Percentiles rank a stretch among this genome's conserved stretches.
phyloP scores from a whole-genome alignment of 2,797 vertebrate genomes.

The Poeciliopsis turneri region DNA sequence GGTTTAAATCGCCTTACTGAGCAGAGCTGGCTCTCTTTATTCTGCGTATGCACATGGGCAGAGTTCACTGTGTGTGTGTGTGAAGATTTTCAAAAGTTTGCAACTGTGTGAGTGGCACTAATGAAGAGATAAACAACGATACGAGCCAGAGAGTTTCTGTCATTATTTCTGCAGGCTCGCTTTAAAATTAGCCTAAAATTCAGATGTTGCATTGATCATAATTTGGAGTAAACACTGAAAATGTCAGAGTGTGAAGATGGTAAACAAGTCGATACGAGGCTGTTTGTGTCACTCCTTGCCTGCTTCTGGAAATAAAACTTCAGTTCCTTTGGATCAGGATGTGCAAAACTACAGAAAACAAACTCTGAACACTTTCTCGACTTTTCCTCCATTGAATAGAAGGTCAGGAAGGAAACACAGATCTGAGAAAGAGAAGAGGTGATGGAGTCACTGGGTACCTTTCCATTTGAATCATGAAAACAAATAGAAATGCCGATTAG shows the following conservation, averaged over 20 bases:
- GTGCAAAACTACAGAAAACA: not conserved
- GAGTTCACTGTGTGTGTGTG: conserved; percentile 19
- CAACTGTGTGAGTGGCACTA: conserved; percentile 23
- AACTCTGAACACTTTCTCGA: not conserved
- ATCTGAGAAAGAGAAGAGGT: not conserved
- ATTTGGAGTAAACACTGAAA: conserved; percentile 23
- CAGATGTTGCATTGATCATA: conserved; percentile 7
- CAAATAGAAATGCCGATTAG: no score
- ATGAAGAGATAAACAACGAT: conserved; percentile 37
- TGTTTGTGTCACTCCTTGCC: conserved; percentile 11
- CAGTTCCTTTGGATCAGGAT: not conserved
- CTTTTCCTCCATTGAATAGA: not conserved
- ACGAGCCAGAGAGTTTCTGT: conserved; percentile 13
- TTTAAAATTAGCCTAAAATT: conserved; percentile 6
- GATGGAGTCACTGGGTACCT: not conserved
- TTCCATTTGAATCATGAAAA: no score
- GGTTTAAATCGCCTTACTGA: conserved; percentile 59
- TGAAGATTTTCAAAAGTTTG: conserved; percentile 22
- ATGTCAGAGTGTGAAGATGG: conserved; percentile 26
- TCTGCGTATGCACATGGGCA: conserved; percentile 32
- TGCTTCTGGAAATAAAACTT: conserved; percentile 2
- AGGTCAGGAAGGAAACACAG: not conserved
- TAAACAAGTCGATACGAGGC: not conserved
- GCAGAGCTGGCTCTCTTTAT: conserved; percentile 41
- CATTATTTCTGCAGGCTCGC: conserved; percentile 6